phyloP scores from a whole-genome alignment of 2,113 vertebrate genomes.

The Hyperopisus bebe region DNA sequence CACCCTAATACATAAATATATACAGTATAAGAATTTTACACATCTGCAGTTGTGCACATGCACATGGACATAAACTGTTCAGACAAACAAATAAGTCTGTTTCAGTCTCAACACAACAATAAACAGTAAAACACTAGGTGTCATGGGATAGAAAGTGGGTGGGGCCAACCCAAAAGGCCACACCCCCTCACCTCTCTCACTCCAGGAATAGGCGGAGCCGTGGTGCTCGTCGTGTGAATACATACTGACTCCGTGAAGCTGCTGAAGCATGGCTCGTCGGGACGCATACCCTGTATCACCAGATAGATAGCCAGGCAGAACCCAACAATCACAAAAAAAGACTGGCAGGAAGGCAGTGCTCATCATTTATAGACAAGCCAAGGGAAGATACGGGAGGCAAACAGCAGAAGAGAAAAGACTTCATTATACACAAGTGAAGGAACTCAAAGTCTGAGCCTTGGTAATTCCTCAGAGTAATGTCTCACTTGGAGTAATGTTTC shows the following conservation, averaged over 20 bases:
- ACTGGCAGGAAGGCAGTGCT: slow-evolving; percentile 45
- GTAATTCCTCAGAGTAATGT: background rate
- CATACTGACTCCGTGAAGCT: slow-evolving; percentile 75
- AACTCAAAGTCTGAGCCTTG: background rate
- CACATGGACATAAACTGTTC: background rate
- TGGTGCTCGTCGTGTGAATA: slow-evolving; percentile 72
- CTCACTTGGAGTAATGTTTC: background rate
- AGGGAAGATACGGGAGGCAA: background rate
- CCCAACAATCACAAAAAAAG: slow-evolving; percentile 40
- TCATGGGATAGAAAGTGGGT: slow-evolving; percentile 1
- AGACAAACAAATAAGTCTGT: background rate
- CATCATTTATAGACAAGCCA: slow-evolving; percentile 37
- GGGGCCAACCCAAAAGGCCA: background rate
- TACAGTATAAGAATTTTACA: background rate
- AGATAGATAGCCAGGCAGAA: slow-evolving; percentile 16
- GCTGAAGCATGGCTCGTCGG: slow-evolving; percentile 79
- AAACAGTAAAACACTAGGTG: background rate
- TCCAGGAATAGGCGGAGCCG: slow-evolving; percentile 59
- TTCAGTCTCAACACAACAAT: background rate
- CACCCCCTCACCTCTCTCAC: slow-evolving; percentile 69
- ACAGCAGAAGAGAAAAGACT: background rate
- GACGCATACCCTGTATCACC: slow-evolving; percentile 64
- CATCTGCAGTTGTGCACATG: background rate
- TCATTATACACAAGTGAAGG: background rate
- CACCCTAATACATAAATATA: background rate